Base-by-base conservation (phyloP, 2,888 invertebrate species). In the Mystacides longicornis region DNA sequence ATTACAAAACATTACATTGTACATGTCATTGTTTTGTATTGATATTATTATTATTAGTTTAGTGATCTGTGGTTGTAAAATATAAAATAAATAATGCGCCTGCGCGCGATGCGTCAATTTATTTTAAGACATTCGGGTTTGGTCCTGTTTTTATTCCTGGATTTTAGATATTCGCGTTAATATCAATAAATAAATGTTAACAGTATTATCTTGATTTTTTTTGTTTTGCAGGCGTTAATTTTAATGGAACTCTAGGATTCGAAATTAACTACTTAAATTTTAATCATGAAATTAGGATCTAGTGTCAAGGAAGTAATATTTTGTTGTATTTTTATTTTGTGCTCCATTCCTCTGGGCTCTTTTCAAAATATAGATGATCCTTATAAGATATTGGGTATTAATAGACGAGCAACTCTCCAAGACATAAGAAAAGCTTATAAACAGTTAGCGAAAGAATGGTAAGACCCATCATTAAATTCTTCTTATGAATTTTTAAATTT, bases 391-490 rank as follows among this genome's bases (percentile, higher is more conserved):
- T 78, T 95, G 58, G 92, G 91, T 5, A 78, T 95, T 47, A 79
- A 81, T 63, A 81, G 81, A 64, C 80, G 82, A 65, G 88, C 94
- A 9, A 80, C 83, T n/a, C 68, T 82, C 46, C 82, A 84, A 62
- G 93, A 95, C 65, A 92, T 96, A 63, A 82, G 93, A 62, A 88
- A 86, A 69, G 89, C 93, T 2, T 96, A 95, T 68, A 92, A 89
- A 68, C 85, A 87, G 68, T 77, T 93, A 62, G 95, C 89, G 18
- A 93, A 90, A 72, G 89, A 93, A 82, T 94, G 93, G 93, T 91
- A 71, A 52, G 46, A 20, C 5, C 18, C 43, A 31, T 9, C 31
- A 9, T n/a, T n/a, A n/a, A n/a, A n/a, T 9, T 14, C 31, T 31
- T 31, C 7, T 14, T 31, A 31, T 31, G 7, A 9, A 31, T 31